phyloP scores from a whole-genome alignment of 2,888 invertebrate genomes.

The Eucriotettix oculatus region DNA sequence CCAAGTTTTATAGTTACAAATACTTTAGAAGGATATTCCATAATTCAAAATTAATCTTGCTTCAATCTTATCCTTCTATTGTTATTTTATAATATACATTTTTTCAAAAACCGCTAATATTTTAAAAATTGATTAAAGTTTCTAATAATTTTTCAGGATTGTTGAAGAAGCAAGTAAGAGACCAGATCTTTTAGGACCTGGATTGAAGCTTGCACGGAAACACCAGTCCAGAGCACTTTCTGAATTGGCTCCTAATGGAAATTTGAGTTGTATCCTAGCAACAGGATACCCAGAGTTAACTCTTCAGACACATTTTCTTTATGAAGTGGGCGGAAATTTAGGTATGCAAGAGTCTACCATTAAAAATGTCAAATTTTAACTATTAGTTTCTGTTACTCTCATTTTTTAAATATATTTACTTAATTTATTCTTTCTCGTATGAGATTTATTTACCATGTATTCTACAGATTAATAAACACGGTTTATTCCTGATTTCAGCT shows the following conservation, averaged over 20 bases:
- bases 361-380: too few species aligned
- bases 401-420: too few species aligned
- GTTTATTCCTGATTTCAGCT: slow-evolving; percentile 16
- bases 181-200: slow-evolving; percentile 9
- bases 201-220: slow-evolving; percentile 13
- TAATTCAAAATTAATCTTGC: too few species aligned
- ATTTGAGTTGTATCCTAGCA: slow-evolving; percentile 23
- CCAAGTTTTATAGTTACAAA: too few species aligned
- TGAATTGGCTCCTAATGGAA: slow-evolving; percentile 20
- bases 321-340: slow-evolving; percentile 35
- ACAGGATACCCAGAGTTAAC: slow-evolving; percentile 24
- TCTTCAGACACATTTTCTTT: slow-evolving; percentile 26
- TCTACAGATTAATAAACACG: too few species aligned
- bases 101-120: neutral
- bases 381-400: too few species aligned
- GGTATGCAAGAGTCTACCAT: slow-evolving; percentile 21
- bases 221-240: slow-evolving; percentile 18
- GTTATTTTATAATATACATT: too few species aligned
- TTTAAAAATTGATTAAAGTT: neutral
- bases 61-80: too few species aligned
- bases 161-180: slow-evolving; percentile 15
- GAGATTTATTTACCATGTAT: too few species aligned
- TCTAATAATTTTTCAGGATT: slow-evolving; percentile 11
- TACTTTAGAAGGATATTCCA: too few species aligned
- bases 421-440: too few species aligned